These are phyloP conservation scores for Tetramorium parvispinum DNA, from an alignment of 1,140 invertebrate genomes.

Conservation along the genomic window DNA sequence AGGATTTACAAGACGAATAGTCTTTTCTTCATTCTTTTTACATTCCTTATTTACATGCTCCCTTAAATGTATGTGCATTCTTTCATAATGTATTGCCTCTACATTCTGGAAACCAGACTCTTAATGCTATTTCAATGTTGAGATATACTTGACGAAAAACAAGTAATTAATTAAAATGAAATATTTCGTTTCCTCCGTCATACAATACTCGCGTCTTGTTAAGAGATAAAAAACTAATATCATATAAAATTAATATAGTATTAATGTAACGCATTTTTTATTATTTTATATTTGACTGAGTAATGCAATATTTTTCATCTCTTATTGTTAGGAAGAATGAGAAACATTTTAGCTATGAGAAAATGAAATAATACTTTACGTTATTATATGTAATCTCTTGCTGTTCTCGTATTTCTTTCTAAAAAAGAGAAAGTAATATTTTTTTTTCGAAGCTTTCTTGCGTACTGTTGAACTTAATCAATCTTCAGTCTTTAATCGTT, in stretches of 20 bases:
- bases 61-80: neutral
- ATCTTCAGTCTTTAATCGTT: neutral
- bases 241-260: neutral
- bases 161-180: constrained; percentile 11
- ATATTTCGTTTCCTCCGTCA: neutral
- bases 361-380: neutral
- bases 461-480: neutral
- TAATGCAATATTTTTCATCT: neutral
- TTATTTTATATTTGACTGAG: neutral
- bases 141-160: neutral
- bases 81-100: neutral
- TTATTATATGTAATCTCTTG: neutral
- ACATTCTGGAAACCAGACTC: neutral
- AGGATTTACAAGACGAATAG: constrained; percentile 12
- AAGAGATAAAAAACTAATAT: neutral
- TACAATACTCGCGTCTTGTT: neutral
- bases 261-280: neutral
- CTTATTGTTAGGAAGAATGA: neutral
- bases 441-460: neutral
- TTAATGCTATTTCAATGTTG: neutral
- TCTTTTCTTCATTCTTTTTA: neutral
- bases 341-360: neutral
- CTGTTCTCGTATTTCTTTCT: neutral
- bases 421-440: neutral
- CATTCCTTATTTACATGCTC: neutral